Evolutionary conservation across 2,888 invertebrate species (phyloP).

Genomic region (Nemapogon koenigi): DNA sequence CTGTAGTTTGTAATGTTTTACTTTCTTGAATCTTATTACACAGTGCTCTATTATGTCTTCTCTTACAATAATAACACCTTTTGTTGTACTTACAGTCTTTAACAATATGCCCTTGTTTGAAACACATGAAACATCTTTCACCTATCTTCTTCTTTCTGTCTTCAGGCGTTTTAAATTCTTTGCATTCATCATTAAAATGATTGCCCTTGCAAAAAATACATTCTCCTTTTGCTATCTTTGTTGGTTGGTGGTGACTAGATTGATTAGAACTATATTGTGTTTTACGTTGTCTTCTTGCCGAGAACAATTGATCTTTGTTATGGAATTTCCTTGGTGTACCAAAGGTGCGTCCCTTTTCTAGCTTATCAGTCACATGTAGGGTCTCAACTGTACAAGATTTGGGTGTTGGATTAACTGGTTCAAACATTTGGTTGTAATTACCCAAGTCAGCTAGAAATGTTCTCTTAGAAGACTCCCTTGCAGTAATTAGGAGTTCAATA

Average conservation of each 20-base stretch:
- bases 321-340: no score
- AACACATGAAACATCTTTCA: slow-evolving; percentile 2
- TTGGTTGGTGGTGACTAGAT: no score
- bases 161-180: neutral
- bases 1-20: neutral
- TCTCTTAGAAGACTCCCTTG: neutral
- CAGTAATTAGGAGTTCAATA: slow-evolving; percentile 1
- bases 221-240: no score
- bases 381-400: no score
- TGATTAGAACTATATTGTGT: no score
- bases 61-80: slow-evolving; percentile 1
- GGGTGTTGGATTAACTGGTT: neutral
- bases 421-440: neutral
- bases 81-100: neutral
- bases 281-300: no score
- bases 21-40: neutral
- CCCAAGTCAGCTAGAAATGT: neutral
- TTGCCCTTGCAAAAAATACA: slow-evolving; percentile 3
- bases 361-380: no score
- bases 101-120: neutral
- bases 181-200: slow-evolving; percentile 10
- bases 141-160: slow-evolving; percentile 1
- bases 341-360: no score
- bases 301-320: no score
- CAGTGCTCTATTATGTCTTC: neutral